phyloP scores from a whole-genome alignment of 64 coral and sea anemone genomes.

The Pachyseris speciosa region DNA sequence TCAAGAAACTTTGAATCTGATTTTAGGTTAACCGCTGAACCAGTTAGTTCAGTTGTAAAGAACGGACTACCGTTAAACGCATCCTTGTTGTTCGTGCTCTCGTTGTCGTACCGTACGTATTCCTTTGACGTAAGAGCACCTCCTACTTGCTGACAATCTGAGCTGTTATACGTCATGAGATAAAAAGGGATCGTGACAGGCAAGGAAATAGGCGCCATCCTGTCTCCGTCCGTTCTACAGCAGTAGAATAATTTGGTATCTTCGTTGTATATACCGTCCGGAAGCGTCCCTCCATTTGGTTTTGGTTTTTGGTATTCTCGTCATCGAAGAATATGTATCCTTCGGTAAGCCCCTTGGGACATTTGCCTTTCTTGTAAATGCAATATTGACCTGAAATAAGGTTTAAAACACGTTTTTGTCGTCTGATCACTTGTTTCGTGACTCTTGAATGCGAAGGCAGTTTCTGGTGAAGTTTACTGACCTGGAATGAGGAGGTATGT shows the following conservation, averaged over 20 bases:
- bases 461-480: too few relatives aligned
- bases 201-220: slow-evolving; percentile 15
- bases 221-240: slow-evolving; percentile 51
- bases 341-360: slow-evolving; percentile 21
- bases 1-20: too few relatives aligned
- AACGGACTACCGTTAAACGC: not conserved
- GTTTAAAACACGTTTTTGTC: not conserved
- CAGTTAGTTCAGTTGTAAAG: too few relatives aligned
- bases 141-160: slow-evolving; percentile 48
- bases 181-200: slow-evolving; percentile 33
- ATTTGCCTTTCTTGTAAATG: slow-evolving; percentile 48
- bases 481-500: too few relatives aligned
- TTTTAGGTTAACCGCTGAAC: too few relatives aligned
- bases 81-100: slow-evolving; percentile 3
- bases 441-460: too few relatives aligned
- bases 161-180: slow-evolving; percentile 50
- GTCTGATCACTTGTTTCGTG: too few relatives aligned
- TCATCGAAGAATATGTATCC: slow-evolving; percentile 62
- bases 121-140: slow-evolving; percentile 48
- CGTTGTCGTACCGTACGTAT: slow-evolving; percentile 67
- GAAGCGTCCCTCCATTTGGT: slow-evolving; percentile 16
- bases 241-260: slow-evolving; percentile 53
- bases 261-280: not conserved
- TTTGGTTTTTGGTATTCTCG: slow-evolving; percentile 45
- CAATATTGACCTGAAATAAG: slow-evolving; percentile 63